phyloP scores from a whole-genome alignment of 2,113 vertebrate genomes.

The Isichthys henryi region DNA sequence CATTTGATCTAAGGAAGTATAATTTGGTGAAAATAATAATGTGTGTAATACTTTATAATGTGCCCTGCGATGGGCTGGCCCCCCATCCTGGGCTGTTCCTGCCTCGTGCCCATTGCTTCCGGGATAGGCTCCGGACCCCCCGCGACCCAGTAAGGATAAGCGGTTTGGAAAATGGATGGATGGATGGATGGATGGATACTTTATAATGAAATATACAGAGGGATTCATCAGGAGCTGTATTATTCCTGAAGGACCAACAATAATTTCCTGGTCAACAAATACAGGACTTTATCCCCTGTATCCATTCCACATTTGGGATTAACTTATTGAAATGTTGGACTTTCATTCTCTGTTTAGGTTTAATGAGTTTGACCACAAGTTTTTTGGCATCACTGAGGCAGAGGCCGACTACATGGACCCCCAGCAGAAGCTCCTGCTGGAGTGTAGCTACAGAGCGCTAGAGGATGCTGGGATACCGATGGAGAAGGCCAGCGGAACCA shows the following conservation, averaged over 20 bases:
- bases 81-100: too few species aligned
- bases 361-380: slow-evolving; percentile 70
- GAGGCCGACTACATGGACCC: slow-evolving; percentile 71
- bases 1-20: background rate
- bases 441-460: slow-evolving; percentile 72
- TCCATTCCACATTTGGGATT: background rate
- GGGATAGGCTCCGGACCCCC: too few species aligned
- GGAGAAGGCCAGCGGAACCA: slow-evolving; percentile 67
- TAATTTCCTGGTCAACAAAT: background rate
- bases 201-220: background rate
- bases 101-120: too few species aligned
- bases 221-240: background rate
- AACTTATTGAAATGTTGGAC: background rate
- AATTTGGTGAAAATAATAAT: background rate
- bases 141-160: too few species aligned
- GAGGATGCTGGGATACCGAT: slow-evolving; percentile 68
- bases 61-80: too few species aligned
- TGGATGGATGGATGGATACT: too few species aligned
- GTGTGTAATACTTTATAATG: background rate
- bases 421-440: slow-evolving; percentile 70
- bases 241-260: background rate
- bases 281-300: background rate
- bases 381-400: slow-evolving; percentile 65
- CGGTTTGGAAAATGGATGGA: too few species aligned
- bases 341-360: slow-evolving; percentile 48